These are phyloP conservation scores for Hydrolagus colliei DNA, from an alignment of 2,797 vertebrate genomes.

Conservation along the genomic window DNA sequence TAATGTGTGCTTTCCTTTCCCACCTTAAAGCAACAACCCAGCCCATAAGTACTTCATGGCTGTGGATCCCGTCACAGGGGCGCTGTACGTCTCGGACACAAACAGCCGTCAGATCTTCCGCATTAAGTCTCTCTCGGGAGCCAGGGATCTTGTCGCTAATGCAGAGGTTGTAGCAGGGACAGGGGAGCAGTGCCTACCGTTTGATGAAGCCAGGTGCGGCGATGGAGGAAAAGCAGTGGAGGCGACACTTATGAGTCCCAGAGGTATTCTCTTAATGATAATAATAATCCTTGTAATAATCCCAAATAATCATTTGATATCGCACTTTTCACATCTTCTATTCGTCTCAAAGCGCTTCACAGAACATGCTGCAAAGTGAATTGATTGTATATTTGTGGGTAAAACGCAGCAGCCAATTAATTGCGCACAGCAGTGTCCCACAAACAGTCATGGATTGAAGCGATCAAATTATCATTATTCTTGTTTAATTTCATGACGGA, in stretches of 20 bases:
- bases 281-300: too few species aligned
- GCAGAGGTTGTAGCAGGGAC: conserved; percentile 90
- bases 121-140: conserved; percentile 76
- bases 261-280: conserved; percentile 62
- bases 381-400: neutral
- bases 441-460: too few species aligned
- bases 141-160: conserved; percentile 79
- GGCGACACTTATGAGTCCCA: conserved; percentile 93
- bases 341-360: neutral
- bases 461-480: too few species aligned
- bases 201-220: conserved; percentile 88
- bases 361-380: neutral
- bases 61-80: conserved; percentile 89
- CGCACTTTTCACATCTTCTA: neutral
- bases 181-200: conserved; percentile 86
- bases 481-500: too few species aligned
- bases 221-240: conserved; percentile 95
- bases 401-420: too few species aligned
- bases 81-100: conserved; percentile 89
- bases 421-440: too few species aligned
- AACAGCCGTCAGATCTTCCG: conserved; percentile 89
- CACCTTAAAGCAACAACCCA: conserved; percentile 81
- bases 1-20: conserved; percentile 15
- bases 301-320: too few species aligned
- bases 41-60: conserved; percentile 98